These are phyloP conservation scores for Drosophila mimica DNA, from an alignment of 2,888 invertebrate genomes.

Conservation along the genomic window DNA sequence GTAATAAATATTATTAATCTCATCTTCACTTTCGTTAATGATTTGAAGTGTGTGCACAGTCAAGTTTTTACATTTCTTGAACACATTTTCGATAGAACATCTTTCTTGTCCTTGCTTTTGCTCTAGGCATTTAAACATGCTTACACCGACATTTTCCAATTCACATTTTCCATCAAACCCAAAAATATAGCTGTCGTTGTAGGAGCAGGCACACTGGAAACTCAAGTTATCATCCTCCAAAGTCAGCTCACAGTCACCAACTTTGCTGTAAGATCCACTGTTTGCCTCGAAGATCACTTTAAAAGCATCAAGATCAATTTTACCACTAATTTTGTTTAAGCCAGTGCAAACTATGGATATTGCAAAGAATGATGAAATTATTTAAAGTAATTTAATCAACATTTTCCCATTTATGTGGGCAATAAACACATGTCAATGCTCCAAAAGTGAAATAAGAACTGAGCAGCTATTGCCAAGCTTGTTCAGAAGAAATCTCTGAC, in stretches of 20 bases:
- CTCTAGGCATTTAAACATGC: not conserved
- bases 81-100: not conserved
- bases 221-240: not conserved
- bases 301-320: not conserved
- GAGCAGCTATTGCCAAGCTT: not conserved
- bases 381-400: not conserved
- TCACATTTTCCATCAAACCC: not conserved
- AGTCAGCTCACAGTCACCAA: not conserved
- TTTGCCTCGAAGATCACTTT: not conserved
- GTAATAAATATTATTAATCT: not conserved
- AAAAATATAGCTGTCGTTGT: no score
- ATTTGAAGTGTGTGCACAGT: not conserved
- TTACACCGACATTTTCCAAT: not conserved
- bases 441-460: not conserved
- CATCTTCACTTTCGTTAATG: not conserved
- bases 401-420: not conserved
- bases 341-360: not conserved
- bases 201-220: not conserved
- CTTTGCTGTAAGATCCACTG: fast-evolving
- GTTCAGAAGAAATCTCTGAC: not conserved
- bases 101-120: not conserved
- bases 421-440: not conserved
- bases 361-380: not conserved
- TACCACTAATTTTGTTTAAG: not conserved
- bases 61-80: not conserved